Conservation (phyloP, 2,888 invertebrate species). For the Troides oblongomaculatus region DNA sequence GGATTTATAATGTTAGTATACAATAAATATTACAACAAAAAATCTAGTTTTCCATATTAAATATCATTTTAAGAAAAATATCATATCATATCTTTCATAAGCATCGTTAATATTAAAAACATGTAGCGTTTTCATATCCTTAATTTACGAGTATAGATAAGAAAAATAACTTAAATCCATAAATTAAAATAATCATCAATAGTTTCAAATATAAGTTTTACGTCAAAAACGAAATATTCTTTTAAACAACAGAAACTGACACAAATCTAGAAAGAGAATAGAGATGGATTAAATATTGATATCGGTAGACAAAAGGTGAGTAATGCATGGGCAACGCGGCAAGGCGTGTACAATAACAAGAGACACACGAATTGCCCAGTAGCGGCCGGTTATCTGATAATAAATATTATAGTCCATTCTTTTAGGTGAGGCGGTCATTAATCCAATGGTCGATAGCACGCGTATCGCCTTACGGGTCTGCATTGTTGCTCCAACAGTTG, state of each 20-base stretch:
- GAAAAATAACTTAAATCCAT: too few relatives aligned
- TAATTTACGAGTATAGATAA: too few relatives aligned
- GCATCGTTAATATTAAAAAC: too few relatives aligned
- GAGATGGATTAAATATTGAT: slow-evolving; percentile 47
- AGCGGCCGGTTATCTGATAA: slow-evolving; percentile 77
- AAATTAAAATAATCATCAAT: too few relatives aligned
- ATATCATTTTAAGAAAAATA: too few relatives aligned
- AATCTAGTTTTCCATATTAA: too few relatives aligned
- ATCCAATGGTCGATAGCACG: slow-evolving; percentile 74
- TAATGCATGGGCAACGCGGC: slow-evolving; percentile 71
- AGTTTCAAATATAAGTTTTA: too few relatives aligned
- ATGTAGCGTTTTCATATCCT: too few relatives aligned
- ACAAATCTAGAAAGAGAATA: slow-evolving; percentile 46
- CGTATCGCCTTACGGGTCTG: slow-evolving; percentile 74
- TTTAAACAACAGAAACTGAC: too few relatives aligned
- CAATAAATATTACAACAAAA: neutral
- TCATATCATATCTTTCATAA: too few relatives aligned
- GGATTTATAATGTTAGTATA: slow-evolving; percentile 53
- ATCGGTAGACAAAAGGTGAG: slow-evolving; percentile 64
- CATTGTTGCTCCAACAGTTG: slow-evolving; percentile 75
- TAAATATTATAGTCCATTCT: slow-evolving; percentile 79
- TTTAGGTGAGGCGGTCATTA: slow-evolving; percentile 78
- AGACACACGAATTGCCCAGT: slow-evolving; percentile 77
- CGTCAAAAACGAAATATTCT: too few relatives aligned
- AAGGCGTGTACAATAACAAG: slow-evolving; percentile 66